A percentile compares a stretch with the other conserved stretches of the same genome.
Evolutionary conservation across 1,140 invertebrate species (phyloP).

Genomic region (Aphis gossypii): DNA sequence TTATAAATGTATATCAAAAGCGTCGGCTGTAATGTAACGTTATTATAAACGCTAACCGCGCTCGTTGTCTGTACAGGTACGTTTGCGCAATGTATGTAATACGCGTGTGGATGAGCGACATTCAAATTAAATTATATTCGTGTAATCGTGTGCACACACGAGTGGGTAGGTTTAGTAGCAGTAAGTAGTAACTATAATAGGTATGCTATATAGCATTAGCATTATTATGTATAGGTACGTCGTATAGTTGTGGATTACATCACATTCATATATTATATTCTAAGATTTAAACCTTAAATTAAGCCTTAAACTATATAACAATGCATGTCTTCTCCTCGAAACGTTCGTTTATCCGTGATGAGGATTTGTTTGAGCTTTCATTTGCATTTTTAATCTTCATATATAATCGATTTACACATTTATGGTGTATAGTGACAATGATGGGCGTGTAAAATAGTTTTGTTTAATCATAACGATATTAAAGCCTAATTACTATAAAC

Average conservation of each 20-base stretch:
- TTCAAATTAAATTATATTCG: slow-evolving; percentile 19
- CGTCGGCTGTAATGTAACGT: not conserved
- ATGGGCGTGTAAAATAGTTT: not conserved
- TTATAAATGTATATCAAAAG: not conserved
- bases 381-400: slow-evolving; percentile 14
- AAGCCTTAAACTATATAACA: not conserved
- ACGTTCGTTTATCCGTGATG: not conserved
- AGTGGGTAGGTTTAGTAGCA: slow-evolving; percentile 2
- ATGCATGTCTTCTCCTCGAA: not conserved
- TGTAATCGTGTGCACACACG: slow-evolving; percentile 12
- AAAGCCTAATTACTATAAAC: not conserved
- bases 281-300: not conserved
- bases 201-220: not conserved
- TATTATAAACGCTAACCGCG: not conserved
- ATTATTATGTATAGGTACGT: not conserved
- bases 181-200: slow-evolving; percentile 8
- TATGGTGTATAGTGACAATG: not conserved
- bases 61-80: not conserved
- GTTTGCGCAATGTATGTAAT: not conserved
- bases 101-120: not conserved
- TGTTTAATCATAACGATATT: not conserved
- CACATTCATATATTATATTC: not conserved
- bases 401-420: not conserved
- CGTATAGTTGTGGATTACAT: not conserved
- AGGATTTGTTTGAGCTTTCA: not conserved